These are phyloP conservation scores for Pinctada fucata DNA, from an alignment of 2,888 invertebrate species.

Conservation along the genomic window DNA sequence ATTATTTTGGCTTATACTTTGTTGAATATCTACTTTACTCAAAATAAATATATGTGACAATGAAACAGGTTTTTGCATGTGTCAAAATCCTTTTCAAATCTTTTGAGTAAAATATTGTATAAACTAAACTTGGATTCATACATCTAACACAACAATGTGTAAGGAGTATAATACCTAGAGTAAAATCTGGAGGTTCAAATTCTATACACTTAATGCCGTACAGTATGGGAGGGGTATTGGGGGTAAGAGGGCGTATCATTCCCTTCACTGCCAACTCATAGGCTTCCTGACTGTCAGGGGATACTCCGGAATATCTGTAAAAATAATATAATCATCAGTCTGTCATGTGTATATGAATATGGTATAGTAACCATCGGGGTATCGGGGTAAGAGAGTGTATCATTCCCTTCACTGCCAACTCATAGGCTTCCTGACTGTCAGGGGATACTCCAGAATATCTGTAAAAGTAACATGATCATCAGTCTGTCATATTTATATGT, in stretches of 20 bases:
- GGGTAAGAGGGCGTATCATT: conserved; percentile 84
- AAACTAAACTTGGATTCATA: too few species aligned
- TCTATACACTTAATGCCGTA: conserved; percentile 91
- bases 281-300: conserved; percentile 90
- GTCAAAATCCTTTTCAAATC: too few species aligned
- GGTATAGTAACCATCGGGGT: too few species aligned
- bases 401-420: conserved; percentile 87
- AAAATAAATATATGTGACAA: too few species aligned
- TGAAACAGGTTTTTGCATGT: too few species aligned
- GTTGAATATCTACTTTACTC: too few species aligned
- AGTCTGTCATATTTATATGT: too few species aligned
- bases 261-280: conserved; percentile 93
- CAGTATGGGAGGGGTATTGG: conserved; percentile 84
- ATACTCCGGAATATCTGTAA: conserved; percentile 82
- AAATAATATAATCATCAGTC: background rate
- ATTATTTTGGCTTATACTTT: too few species aligned
- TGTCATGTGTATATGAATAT: too few species aligned
- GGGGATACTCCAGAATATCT: conserved; percentile 84
- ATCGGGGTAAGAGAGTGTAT: too few species aligned
- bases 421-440: conserved; percentile 92
- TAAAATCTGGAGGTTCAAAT: conserved; percentile 90
- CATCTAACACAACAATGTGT: too few species aligned
- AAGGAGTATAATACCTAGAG: conserved; percentile 82
- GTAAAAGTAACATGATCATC: conserved; percentile 11
- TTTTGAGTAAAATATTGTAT: too few species aligned